Evolutionary conservation across 2,113 vertebrate genomes (phyloP), one percentile per base, ranked within the genome.

Genomic region (Archilochus colubris): DNA sequence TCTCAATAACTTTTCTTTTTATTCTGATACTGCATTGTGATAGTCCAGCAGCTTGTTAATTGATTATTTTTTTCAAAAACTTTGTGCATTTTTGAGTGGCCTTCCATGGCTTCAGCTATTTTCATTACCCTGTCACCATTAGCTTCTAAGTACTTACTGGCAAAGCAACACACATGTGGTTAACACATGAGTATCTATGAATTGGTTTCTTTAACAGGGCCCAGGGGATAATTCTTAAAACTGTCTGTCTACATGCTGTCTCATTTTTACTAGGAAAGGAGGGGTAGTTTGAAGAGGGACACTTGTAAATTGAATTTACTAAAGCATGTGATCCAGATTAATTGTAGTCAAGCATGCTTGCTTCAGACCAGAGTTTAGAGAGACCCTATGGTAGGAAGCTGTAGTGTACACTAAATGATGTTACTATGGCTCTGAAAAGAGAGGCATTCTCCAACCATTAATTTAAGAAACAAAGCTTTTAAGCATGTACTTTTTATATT

Each of bases 91-190:
- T 98, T 96, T 74, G 70, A 93, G 50, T 80, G 57, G 66, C 67
- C n/a, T 88, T 73, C 38, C 28, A 46, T 54, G 59, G 58, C 89
- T 97, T 95, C 40, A 14, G 19, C 44, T 94, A 54, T 83, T 96
- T 96, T 90, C 21, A 69, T 69, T 97, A 78, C 53, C 27, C 72
- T 61, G 83, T 95, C 89, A 75, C 94, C 53, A 61, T 96, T 92
- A 89, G 68, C 25, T 89, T 92, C 88, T 75, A 94, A 94, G 89
- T 91, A 91, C 86, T 92, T 89, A 55, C 75, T 95, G 95, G 96
- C 96, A 97, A 96, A 93, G 93, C 86, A 88, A 96, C 86, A 96
- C 95, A 95, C 97, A 98, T 97, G 96, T 98, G 97, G 95, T 94
- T 96, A 98, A 96, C 97, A 98, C 86, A 96, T 97, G 97, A 96